Conservation (phyloP, 2,797 vertebrate species). For the Dermochelys coriacea region DNA sequence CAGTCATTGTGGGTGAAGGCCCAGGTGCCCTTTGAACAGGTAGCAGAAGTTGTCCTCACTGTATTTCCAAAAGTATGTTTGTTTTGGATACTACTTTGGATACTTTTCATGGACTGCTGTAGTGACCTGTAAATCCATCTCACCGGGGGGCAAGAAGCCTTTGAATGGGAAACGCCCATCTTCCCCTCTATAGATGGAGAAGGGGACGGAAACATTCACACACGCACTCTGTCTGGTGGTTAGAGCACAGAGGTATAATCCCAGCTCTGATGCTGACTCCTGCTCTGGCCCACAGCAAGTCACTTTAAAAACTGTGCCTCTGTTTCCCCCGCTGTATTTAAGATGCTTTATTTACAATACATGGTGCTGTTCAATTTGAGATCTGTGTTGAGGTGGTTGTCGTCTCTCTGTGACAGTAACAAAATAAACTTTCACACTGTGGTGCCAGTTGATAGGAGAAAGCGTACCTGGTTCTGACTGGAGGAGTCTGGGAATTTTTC, state of each 20-base stretch:
- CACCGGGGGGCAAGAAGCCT: background rate
- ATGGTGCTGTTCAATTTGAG: accelerated
- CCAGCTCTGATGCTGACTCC: background rate
- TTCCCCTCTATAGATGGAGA: background rate
- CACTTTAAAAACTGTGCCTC: background rate
- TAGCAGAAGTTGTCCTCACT: background rate
- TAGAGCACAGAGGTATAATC: background rate
- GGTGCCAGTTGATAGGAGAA: background rate
- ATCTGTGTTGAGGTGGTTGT: background rate
- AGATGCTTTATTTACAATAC: background rate
- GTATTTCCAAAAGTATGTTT: background rate
- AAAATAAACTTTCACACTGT: background rate
- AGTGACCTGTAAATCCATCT: background rate
- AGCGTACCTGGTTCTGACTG: accelerated
- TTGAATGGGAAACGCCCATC: background rate
- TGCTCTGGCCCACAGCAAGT: background rate
- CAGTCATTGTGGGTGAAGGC: background rate
- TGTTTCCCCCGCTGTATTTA: background rate
- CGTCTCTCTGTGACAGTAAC: background rate
- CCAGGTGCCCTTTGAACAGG: background rate
- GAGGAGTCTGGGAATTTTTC: background rate
- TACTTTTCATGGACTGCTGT: background rate
- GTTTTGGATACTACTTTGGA: background rate
- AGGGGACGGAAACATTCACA: background rate
- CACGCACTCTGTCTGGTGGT: background rate